These are phyloP conservation scores for Schizopygopsis malacanthus DNA, from an alignment of 2,797 vertebrate species.

Conservation along the genomic window DNA sequence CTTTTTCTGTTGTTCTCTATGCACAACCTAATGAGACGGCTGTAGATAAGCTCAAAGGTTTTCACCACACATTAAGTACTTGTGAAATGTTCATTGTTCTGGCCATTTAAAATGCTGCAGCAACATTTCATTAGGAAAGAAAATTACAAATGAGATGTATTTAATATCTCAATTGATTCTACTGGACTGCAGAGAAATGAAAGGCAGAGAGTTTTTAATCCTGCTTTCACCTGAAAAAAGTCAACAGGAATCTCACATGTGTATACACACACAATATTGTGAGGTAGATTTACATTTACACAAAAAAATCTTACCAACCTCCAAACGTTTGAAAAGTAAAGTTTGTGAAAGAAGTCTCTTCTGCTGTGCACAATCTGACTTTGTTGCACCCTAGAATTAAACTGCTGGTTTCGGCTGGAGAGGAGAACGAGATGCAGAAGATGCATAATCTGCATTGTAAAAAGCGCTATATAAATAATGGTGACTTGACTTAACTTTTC, in stretches of 20 bases:
- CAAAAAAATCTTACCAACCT: too few relatives aligned
- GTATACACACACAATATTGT: not conserved
- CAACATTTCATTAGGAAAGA: not conserved
- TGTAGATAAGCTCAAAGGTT: constrained; percentile 66
- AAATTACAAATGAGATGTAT: not conserved
- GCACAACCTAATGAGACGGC: constrained; percentile 63
- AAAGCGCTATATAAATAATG: too few relatives aligned
- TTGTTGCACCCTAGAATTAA: too few relatives aligned
- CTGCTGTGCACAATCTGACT: not conserved
- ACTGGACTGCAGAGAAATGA: not conserved
- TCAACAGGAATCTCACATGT: not conserved
- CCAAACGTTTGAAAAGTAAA: too few relatives aligned
- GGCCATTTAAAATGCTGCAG: not conserved
- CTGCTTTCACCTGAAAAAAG: not conserved
- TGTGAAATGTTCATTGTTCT: constrained; percentile 14
- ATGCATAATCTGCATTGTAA: too few relatives aligned
- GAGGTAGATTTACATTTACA: not conserved
- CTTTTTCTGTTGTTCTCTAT: constrained; percentile 68
- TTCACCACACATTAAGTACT: constrained; percentile 39
- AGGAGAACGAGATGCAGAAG: too few relatives aligned
- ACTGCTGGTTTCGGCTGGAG: too few relatives aligned
- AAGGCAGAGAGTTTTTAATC: not conserved
- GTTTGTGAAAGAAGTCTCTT: not conserved
- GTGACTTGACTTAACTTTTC: too few relatives aligned
- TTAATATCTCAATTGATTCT: not conserved